Conservation (phyloP, 1,140 invertebrate species). For the Tetramorium simillimum region DNA sequence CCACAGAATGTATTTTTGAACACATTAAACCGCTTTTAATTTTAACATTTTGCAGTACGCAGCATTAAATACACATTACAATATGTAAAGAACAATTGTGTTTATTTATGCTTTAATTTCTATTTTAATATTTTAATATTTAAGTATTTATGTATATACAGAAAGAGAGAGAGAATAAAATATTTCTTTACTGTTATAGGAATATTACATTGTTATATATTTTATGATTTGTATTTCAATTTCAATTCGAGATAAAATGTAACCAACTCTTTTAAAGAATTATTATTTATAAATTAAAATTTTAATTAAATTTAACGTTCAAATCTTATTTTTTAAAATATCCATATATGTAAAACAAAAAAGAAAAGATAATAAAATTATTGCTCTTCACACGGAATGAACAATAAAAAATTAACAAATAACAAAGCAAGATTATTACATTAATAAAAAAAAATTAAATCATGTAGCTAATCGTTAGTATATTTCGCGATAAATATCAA, state of each 20-base stretch:
- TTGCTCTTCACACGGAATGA: neutral
- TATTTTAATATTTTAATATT: neutral
- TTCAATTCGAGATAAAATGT: neutral
- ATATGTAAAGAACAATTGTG: neutral
- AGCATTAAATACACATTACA: neutral
- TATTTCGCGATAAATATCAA: slow-evolving; percentile 14
- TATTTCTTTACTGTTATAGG: no score
- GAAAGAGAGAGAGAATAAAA: neutral
- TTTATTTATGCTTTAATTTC: slow-evolving; percentile 7
- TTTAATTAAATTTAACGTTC: neutral
- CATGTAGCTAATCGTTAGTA: neutral
- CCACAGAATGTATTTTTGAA: slow-evolving; percentile 9
- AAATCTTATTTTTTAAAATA: neutral
- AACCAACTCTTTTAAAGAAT: neutral
- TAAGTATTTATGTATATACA: neutral
- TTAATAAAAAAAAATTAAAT: neutral
- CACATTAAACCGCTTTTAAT: slow-evolving; percentile 20
- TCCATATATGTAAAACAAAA: neutral
- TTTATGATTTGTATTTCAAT: neutral
- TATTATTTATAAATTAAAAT: neutral
- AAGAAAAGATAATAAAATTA: neutral
- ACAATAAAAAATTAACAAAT: neutral
- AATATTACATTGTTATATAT: neutral
- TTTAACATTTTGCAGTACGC: neutral
- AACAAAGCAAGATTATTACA: neutral